A percentile compares a stretch with the other conserved stretches of the same genome.
phyloP scores from a whole-genome alignment of 2,888 invertebrate genomes.

The Meteorus cinctellus region DNA sequence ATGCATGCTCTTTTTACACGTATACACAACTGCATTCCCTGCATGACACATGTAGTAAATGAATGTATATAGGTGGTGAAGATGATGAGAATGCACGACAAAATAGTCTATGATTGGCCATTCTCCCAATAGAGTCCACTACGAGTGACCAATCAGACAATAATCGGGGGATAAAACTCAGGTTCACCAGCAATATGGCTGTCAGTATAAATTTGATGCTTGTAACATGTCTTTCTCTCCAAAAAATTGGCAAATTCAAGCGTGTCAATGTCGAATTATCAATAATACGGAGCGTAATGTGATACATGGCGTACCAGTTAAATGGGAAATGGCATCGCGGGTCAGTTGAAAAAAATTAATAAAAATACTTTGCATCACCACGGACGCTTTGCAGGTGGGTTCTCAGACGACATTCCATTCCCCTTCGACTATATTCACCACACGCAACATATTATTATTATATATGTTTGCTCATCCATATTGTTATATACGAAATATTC shows the following conservation, averaged over 20 bases:
- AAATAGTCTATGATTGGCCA: conserved; percentile 24
- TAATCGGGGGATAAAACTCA: conserved; percentile 86
- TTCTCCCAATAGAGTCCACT: neutral
- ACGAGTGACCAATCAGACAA: conserved; percentile 78
- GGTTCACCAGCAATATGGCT: conserved; percentile 92
- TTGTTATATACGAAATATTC: conserved; percentile 38
- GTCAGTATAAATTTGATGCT: conserved; percentile 98
- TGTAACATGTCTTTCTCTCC: conserved; percentile 90
- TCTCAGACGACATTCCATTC: conserved; percentile 8
- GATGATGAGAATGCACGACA: neutral
- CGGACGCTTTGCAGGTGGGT: conserved; percentile 49
- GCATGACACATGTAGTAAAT: neutral
- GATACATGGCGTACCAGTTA: conserved; percentile 75
- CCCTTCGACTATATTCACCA: conserved; percentile 30
- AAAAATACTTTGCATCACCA: conserved; percentile 27
- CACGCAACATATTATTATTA: conserved; percentile 40
- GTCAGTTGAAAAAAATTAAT: conserved; percentile 71
- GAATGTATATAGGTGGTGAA: neutral
- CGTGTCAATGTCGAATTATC: conserved; percentile 76
- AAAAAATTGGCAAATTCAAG: conserved; percentile 79
- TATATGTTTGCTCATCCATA: conserved; percentile 48
- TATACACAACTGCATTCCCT: no score
- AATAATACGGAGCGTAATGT: conserved; percentile 73
- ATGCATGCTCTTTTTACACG: no score
- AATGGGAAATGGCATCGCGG: conserved; percentile 77